A percentile compares a stretch with the other conserved stretches of the same genome.
phyloP scores from a whole-genome alignment of 2,113 vertebrate genomes.

The Origma solitaria region DNA sequence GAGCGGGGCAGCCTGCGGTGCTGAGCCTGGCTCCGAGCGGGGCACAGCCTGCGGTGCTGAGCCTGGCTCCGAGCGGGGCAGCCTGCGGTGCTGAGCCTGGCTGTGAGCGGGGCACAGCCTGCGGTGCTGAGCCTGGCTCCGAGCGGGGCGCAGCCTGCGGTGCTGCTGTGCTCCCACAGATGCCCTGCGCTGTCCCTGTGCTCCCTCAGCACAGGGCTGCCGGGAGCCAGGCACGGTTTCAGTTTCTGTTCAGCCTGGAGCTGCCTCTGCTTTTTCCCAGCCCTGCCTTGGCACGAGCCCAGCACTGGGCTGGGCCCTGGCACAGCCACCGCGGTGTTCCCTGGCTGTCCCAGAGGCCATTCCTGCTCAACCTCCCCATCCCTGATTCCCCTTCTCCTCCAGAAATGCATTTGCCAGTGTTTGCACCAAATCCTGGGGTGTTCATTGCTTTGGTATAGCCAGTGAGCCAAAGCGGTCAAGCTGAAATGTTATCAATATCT shows the following conservation, averaged over 20 bases:
- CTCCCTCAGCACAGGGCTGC: background rate
- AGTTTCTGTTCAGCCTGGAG: background rate
- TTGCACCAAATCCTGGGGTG: accelerated
- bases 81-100: too few species aligned
- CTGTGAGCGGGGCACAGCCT: too few species aligned
- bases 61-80: too few species aligned
- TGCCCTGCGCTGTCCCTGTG: background rate
- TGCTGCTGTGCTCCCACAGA: background rate
- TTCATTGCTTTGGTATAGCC: background rate
- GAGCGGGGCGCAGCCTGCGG: too few species aligned
- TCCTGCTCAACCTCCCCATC: background rate
- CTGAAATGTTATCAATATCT: background rate
- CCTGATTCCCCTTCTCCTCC: too few species aligned
- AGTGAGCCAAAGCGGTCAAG: background rate
- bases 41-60: too few species aligned
- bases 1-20: too few species aligned
- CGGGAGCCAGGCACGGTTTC: background rate
- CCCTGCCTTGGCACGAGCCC: background rate
- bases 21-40: too few species aligned
- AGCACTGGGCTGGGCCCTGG: background rate
- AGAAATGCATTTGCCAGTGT: background rate
- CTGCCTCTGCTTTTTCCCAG: too few species aligned
- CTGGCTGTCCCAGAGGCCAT: accelerated
- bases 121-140: too few species aligned
- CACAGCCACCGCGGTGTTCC: accelerated